Percentiles rank a stretch among this genome's conserved stretches.
Evolutionary conservation across 2,113 vertebrate species (phyloP).

Genomic region (Axis porcinus): DNA sequence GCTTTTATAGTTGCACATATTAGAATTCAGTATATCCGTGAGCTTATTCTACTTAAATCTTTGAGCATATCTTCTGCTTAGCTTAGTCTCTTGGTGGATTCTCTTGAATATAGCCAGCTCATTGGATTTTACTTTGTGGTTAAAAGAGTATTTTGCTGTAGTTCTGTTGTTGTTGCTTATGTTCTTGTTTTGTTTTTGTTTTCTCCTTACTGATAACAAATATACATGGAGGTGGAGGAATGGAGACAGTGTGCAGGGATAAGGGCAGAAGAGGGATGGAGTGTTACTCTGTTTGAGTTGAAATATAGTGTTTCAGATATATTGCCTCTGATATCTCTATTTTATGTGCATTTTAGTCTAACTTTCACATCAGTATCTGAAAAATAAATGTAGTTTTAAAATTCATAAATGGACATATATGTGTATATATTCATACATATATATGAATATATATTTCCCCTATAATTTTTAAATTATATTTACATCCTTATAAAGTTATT

Average conservation of each 20-base stretch:
- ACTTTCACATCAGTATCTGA: not conserved
- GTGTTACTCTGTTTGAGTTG: not conserved
- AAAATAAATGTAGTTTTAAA: not conserved
- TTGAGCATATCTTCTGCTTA: not conserved
- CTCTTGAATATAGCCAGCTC: not conserved
- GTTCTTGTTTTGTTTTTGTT: not conserved
- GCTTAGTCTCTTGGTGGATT: not conserved
- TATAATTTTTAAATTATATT: not conserved
- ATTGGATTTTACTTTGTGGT: not conserved
- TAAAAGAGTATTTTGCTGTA: not conserved
- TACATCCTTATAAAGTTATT: not conserved
- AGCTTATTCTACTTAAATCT: not conserved
- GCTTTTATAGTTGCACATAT: not conserved
- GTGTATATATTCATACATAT: not conserved
- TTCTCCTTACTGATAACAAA: not conserved
- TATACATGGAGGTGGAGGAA: not conserved
- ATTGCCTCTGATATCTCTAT: not conserved
- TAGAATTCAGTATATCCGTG: fast-evolving
- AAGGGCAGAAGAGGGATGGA: not conserved
- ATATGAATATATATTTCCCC: not conserved
- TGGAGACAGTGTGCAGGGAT: not conserved
- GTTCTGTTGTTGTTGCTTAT: not conserved
- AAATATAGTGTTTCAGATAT: not conserved
- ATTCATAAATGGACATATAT: not conserved
- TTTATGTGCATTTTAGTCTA: not conserved